Percentiles rank a stretch among this genome's conserved stretches.
phyloP scores from a whole-genome alignment of 1,140 invertebrate species.

The Heliconius nattereri region DNA sequence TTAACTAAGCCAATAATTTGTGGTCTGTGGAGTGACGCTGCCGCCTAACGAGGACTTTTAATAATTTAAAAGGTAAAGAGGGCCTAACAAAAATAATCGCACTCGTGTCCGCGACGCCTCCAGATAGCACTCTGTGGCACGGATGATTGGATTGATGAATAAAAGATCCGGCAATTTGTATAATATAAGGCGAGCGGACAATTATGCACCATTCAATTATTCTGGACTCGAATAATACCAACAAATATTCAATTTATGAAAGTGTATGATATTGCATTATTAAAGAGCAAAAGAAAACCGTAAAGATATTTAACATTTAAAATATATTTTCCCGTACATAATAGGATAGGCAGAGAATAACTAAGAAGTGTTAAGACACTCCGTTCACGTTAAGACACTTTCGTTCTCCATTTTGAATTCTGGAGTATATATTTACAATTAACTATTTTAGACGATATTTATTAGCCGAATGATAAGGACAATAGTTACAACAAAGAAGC shows the following conservation, averaged over 20 bases:
- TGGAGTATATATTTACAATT: too few relatives aligned
- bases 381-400: too few relatives aligned
- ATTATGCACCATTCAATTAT: slow-evolving; percentile 73
- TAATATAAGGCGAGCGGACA: slow-evolving; percentile 62
- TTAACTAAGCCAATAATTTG: slow-evolving; percentile 69
- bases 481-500: neutral
- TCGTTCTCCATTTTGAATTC: too few relatives aligned
- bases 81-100: slow-evolving; percentile 38
- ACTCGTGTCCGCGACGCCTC: slow-evolving; percentile 59
- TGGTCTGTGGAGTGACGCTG: slow-evolving; percentile 36
- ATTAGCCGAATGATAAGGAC: neutral
- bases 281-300: neutral
- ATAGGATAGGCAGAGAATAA: too few relatives aligned
- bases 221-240: slow-evolving; percentile 43
- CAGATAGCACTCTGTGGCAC: slow-evolving; percentile 62
- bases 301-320: neutral
- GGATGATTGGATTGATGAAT: slow-evolving; percentile 77
- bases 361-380: too few relatives aligned
- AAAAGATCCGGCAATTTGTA: slow-evolving; percentile 76
- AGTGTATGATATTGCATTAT: slow-evolving; percentile 11
- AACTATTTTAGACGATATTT: neutral
- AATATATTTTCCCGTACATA: neutral
- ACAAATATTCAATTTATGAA: slow-evolving; percentile 26
- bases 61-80: slow-evolving; percentile 34
- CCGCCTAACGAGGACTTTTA: slow-evolving; percentile 46